These are phyloP conservation scores for Himantopus leucocephalus DNA, from an alignment of 2,113 vertebrate species.

Conservation along the genomic window DNA sequence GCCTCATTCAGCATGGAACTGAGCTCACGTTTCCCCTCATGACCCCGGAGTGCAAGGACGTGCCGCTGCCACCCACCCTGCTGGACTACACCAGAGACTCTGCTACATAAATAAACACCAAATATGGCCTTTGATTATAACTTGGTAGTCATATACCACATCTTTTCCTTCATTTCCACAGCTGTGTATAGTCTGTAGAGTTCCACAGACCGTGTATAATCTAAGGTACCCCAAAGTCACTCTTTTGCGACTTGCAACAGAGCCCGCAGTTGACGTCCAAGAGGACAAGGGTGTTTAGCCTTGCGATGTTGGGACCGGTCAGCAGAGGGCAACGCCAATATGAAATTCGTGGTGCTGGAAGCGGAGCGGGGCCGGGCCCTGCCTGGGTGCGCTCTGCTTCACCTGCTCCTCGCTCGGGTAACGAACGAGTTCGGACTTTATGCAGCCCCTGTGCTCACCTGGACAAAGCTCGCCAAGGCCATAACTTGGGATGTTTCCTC, in stretches of 20 bases:
- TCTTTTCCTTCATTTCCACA: neutral
- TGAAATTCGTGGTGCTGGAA: neutral
- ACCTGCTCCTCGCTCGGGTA: rapidly evolving
- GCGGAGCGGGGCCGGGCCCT: rapidly evolving
- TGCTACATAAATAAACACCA: neutral
- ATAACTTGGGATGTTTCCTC: neutral
- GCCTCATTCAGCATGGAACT: neutral
- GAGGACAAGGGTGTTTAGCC: neutral
- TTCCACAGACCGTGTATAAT: neutral
- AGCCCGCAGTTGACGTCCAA: rapidly evolving
- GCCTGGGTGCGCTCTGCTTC: rapidly evolving
- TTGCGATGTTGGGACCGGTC: neutral
- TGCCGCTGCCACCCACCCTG: neutral
- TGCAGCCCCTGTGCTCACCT: neutral
- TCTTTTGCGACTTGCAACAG: neutral
- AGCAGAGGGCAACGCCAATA: neutral
- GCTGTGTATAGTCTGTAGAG: neutral
- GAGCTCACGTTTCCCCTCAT: neutral
- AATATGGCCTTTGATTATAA: neutral
- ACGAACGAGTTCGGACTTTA: neutral
- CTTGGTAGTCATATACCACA: neutral
- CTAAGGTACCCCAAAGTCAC: neutral
- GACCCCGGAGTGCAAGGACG: rapidly evolving
- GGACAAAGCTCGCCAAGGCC: neutral
- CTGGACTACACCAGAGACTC: neutral